phyloP scores from a whole-genome alignment of 2,113 vertebrate species.

The Donacobius atricapilla region DNA sequence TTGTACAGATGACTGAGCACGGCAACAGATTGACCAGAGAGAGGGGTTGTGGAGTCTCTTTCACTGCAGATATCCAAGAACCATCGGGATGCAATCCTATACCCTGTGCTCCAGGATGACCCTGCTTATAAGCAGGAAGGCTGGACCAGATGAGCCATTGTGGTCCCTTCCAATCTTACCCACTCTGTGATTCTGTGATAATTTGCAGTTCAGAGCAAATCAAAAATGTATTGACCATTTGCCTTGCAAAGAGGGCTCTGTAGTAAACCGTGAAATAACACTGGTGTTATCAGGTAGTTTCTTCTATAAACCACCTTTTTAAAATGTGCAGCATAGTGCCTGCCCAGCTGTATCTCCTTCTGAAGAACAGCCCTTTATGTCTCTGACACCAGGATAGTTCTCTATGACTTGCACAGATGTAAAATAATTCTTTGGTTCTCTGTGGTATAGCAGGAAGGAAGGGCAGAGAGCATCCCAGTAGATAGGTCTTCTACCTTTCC shows the following conservation, averaged over 20 bases:
- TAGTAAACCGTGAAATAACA: background rate
- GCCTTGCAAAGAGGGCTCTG: background rate
- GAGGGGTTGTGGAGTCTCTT: background rate
- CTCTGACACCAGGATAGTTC: background rate
- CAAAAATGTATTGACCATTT: background rate
- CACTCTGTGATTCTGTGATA: background rate
- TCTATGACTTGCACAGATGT: background rate
- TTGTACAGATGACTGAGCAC: accelerated
- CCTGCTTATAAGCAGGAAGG: background rate
- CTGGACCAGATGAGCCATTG: background rate
- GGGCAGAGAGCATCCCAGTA: background rate
- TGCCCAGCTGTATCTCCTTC: background rate
- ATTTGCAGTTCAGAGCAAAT: background rate
- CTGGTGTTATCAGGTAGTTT: background rate
- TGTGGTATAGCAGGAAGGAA: background rate
- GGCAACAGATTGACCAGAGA: background rate
- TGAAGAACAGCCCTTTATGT: background rate
- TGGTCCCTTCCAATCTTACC: background rate
- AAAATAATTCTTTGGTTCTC: background rate
- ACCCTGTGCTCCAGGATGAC: background rate
- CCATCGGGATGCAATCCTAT: background rate
- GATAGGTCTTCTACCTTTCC: background rate
- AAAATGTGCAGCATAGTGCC: background rate
- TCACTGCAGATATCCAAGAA: background rate
- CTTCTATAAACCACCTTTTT: background rate